Base-by-base conservation (phyloP, 2,888 invertebrate species). In the Dendrolimus houi region DNA sequence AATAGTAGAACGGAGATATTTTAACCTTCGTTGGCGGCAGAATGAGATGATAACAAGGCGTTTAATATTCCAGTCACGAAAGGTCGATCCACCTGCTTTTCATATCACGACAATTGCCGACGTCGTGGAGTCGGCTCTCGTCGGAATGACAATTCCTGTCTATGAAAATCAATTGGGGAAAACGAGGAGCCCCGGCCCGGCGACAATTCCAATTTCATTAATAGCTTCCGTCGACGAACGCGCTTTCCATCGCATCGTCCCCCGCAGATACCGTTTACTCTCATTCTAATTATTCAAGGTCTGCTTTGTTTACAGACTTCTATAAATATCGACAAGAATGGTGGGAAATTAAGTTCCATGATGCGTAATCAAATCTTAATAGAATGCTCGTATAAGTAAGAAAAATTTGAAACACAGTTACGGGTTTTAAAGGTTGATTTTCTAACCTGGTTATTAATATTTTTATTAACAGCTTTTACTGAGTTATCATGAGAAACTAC, bases 41-140 rank as follows among this genome's bases (percentile, higher is more conserved):
- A 84, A 83, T 78, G 81, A 81, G 81, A 85, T 78, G 85, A 84
- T 85, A 87, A 87, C 81, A 79, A 84, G 83, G 75, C 76, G 74
- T 79, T 87, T 85, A 85, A 81, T 86, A 87, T 88, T 86, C 87
- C 64, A 75, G 75, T 66, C 85, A 79, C 83, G 83, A 64, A 69
- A 74, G 77, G 76, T 76, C 85, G 83, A 85, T 87, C 86, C 84
- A 86, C 87, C 87, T 86, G 87, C 85, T 87, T 87, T 86, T 87
- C 86, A 86, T 87, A 86, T 87, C 85, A 86, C 84, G 86, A 85
- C 87, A 81, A 87, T 87, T 86, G 85, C 80, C 81, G 82, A 79
- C 84, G 85, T 82, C 75, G 72, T 81, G 81, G 79, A 81, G 77
- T 79, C 80, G 77, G 74, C 78, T 82, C 83, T 80, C 80, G 69